Base-by-base conservation (phyloP, 2,113 vertebrate species). In the Dasyurus viverrinus region DNA sequence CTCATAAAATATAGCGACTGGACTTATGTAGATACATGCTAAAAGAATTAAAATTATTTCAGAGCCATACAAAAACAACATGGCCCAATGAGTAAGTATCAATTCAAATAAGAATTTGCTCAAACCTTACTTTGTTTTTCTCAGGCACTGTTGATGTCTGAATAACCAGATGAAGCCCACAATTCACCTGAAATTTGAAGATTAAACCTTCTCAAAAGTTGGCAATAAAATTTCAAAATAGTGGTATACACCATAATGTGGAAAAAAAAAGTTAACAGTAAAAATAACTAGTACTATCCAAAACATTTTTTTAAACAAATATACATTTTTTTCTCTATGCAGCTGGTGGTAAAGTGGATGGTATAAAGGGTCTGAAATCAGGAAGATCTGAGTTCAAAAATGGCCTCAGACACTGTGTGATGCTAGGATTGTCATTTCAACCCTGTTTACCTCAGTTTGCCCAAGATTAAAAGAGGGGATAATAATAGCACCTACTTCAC, bases 101-200 rank as follows among this genome's bases (percentile, higher is more conserved):
- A 53, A 93, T 94, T 95, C 91, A 94, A 96, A 96, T 46, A 91
- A 12, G 91, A 95, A 94, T 94, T 14, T 60, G 30, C 48, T 95
- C 36, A 95, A 95, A 94, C 93, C 98, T 99, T 98, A 99, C 99
- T 97, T 99, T 99, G 97, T 36, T 96, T 98, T 98, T 99, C 50
- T 99, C 98, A 90, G 98, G 90, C 96, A 99, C 97, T 4, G 99
- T 96, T 0, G 98, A 98, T 5, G 98, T 97, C 94, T 99, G 99
- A 96, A 99, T 98, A 93, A 99, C 98, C 94, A 99, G 97, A 95
- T 99, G 99, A 96, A 99, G 98, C 42, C 99, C 98, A 96, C 98
- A 99, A 89, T 98, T 99, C 96, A 98, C 97, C 98, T 98, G 95
- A 96, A 98, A 98, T 93, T 90, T 93, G 96, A 95, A 97, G 94